Evolutionary conservation across 2,888 invertebrate genomes (phyloP).

Genomic region (Buathra laborator): DNA sequence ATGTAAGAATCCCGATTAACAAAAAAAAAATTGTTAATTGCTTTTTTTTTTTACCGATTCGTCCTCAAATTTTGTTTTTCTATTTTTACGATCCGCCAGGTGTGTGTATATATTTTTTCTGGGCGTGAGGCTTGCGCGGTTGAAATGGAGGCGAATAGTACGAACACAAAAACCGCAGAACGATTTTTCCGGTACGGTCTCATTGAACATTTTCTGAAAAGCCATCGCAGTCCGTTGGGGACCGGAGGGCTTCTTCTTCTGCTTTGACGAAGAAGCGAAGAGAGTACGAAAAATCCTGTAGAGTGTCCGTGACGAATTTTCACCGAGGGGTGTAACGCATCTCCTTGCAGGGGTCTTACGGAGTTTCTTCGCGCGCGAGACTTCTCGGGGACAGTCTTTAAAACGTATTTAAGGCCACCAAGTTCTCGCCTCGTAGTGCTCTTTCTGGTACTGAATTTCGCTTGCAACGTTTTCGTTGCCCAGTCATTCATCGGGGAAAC

Average conservation of each 20-base stretch:
- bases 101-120: neutral
- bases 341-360: conserved; percentile 63
- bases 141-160: conserved; percentile 14
- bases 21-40: neutral
- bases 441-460: conserved; percentile 29
- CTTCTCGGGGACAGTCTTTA: conserved; percentile 57
- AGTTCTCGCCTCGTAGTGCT: conserved; percentile 16
- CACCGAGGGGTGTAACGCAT: conserved; percentile 37
- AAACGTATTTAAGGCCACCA: conserved; percentile 70
- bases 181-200: conserved; percentile 42
- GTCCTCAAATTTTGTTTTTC: neutral
- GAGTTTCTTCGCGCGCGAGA: conserved; percentile 26
- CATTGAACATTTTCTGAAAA: conserved; percentile 56
- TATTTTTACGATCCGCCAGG: conserved; percentile 1
- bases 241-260: neutral
- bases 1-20: neutral
- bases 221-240: conserved; percentile 20
- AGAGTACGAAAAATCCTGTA: conserved; percentile 33
- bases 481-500: conserved; percentile 71
- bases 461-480: neutral
- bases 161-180: conserved; percentile 43
- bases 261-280: conserved; percentile 14
- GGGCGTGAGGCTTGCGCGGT: conserved; percentile 33
- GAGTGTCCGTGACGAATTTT: conserved; percentile 67
- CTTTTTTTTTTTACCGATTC: neutral